Conservation (phyloP, 2,113 vertebrate species). For the Helogale parvula region DNA sequence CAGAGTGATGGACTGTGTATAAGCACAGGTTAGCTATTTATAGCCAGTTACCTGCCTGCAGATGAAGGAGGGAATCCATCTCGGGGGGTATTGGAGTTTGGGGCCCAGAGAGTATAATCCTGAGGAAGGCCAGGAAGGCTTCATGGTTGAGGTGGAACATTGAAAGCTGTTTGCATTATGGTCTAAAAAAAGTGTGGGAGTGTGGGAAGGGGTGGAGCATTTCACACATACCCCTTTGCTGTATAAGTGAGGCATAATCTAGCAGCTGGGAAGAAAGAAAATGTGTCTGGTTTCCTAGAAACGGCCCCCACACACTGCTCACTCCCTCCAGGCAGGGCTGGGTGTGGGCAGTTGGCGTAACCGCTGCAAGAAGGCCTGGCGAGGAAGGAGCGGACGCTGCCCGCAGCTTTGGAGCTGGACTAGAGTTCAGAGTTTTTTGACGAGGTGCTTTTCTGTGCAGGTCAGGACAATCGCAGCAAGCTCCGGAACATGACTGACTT, state of each 20-base stretch:
- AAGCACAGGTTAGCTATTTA: not conserved
- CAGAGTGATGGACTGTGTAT: not conserved
- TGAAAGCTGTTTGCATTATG: not conserved
- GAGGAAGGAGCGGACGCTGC: not conserved
- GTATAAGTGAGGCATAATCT: not conserved
- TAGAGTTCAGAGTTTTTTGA: not conserved
- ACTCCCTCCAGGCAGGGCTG: not conserved
- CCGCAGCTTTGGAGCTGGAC: not conserved
- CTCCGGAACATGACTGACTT: slow-evolving; percentile 96
- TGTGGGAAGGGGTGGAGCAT: not conserved
- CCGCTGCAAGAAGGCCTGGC: not conserved
- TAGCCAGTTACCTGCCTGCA: not conserved
- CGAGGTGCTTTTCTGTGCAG: slow-evolving; percentile 75
- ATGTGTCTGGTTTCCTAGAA: slow-evolving; percentile 59
- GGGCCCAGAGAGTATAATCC: not conserved
- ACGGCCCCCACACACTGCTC: slow-evolving; percentile 1
- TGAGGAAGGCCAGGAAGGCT: not conserved
- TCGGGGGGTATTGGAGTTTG: not conserved
- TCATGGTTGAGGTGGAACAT: not conserved
- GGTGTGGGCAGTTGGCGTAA: slow-evolving; percentile 41
- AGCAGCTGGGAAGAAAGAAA: slow-evolving; percentile 42
- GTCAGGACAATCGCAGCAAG: slow-evolving; percentile 97
- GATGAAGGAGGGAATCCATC: not conserved
- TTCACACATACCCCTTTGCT: slow-evolving; percentile 1
- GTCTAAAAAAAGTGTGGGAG: not conserved